Base-by-base conservation (phyloP, 2,113 vertebrate species). In the Ovibos moschatus region DNA sequence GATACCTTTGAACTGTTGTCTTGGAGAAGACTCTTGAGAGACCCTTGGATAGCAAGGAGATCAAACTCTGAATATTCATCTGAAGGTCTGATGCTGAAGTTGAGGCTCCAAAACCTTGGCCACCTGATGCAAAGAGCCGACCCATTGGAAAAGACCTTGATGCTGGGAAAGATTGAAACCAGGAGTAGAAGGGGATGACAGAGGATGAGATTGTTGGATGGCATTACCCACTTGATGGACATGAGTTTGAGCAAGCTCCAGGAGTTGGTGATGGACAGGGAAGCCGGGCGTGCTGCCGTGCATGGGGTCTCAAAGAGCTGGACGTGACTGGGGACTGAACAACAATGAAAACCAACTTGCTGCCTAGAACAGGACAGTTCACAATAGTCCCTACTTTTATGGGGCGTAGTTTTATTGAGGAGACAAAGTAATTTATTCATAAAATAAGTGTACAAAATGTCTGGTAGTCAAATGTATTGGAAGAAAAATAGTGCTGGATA, bases 241-340 rank as follows among this genome's bases (percentile, higher is more conserved):
- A 71, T 71, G n/a, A 71, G 19, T 40, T 6, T 71, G n/a, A 71
- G 67, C n/a, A 40, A 40, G 67, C 19, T 71, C 10, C 19, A 12
- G 5, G n/a, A 13, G 19, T 40, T 23, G 19, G 19, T 40, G 67
- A 23, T 23, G 19, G 67, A 40, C n/a, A 71, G 67, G 19, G 19
- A 71, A 40, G 10, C 10, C 67, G 6, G 67, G 67, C 0, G 2
- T 40, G n/a, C n/a, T 40, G n/a, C 67, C 23, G 19, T 40, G 19
- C 67, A 71, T 23, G 67, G n/a, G 19, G 5, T 40, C n/a, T 12
- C n/a, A 40, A 71, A 40, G 19, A 40, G 10, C 12, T 71, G n/a
- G 67, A 71, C 67, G 6, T 0, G 0, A 71, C 5, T 12, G 0
- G n/a, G n/a, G 4, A 12, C 67, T 71, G n/a, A 40, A 40, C 67